Base-by-base conservation (phyloP, 2,113 vertebrate species). In the Fukomys damarensis region DNA sequence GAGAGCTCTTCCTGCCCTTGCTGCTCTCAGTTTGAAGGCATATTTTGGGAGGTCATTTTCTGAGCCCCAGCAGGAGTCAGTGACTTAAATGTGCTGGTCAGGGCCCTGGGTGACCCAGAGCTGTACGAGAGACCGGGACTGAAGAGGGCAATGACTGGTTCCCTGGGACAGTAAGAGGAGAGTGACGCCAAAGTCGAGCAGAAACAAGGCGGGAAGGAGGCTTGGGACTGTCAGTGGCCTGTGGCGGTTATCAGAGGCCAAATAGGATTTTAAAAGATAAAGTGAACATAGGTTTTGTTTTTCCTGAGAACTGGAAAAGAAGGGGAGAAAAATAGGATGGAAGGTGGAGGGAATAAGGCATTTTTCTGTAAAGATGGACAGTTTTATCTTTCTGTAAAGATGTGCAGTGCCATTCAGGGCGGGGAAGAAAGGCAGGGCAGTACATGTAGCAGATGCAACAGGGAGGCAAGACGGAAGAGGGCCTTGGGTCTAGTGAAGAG, bases 391-490 rank as follows among this genome's bases (percentile, higher is more conserved):
- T 32, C 19, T 0, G 3, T 79, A 7, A 76, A 7, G 72, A 46
- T 76, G 22, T 3, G 41, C 72, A 38, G 8, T 61, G 46, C 16
- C 4, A 8, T 38, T 59, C 24, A 30, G 28, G 28, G 26, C 10
- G 30, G 68, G 28, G 26, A 46, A 46, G 61, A 66, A 26, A 83
- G 61, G 41, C 41, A 28, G 4, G 43, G 19, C 17, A n/a, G 6
- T 1, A 16, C 4, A 0, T 61, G 12, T 72, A 12, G n/a, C 70
- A 38, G 79, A 46, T 0, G 0, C 26, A 46, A 3, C 0, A 7
- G 26, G 7, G 54, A 86, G n/a, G 38, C 70, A 6, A 5, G 0
- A 0, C 1, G 30, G 17, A 79, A n/a, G 10, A 3, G 52, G 12
- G 26, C 54, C 49, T 30, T 24, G 56, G 41, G 30, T 17, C 56